Base-by-base conservation (phyloP, 2,113 vertebrate species). In the Oxygymnocypris stewartii region DNA sequence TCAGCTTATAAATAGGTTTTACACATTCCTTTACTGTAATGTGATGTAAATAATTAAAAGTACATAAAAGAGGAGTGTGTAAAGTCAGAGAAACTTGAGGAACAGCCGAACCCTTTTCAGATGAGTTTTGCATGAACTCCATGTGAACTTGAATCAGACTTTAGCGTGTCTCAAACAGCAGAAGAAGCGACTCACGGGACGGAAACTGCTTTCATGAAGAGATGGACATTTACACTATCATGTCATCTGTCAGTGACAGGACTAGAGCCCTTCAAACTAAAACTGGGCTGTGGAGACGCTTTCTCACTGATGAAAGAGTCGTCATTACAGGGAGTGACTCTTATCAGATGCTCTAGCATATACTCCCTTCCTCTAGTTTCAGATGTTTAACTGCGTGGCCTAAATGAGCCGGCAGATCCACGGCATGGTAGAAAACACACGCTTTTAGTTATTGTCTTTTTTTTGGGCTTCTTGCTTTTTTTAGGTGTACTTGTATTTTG, bases 121-220 rank as follows among this genome's bases (percentile, higher is more conserved):
- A 18, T 74, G 42, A 47, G 42, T 20, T 54, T 74, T 71, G 14
- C 54, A 20, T 59, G 77, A 79, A 57, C 77, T 40, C 44, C 47
- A n/a, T 82, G 54, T 54, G 77, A 79, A 59, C 77, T 59, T 57
- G 77, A 59, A 31, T 78, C 11, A 78, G 25, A 78, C 47, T 31
- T 37, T 59, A 59, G 31, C 51, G 31, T 28, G 65, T 65, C 63
- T 65, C 54, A 51, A 37, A 8, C 74, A n/a, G 73, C 77, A 35
- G 31, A 44, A 63, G 71, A 87, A 61, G 86, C 71, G 14, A 71
- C 80, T 61, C 80, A 90, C 78, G 91, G 87, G 51, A 84, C 86
- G 84, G 86, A 84, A 91, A 65, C 84, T 90, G 91, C 88, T 87
- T 92, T 91, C 85, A 90, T 90, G 84, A 88, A 89, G 87, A 92